Base-by-base conservation (phyloP, 2,113 vertebrate species). In the Onychostruthus taczanowskii region DNA sequence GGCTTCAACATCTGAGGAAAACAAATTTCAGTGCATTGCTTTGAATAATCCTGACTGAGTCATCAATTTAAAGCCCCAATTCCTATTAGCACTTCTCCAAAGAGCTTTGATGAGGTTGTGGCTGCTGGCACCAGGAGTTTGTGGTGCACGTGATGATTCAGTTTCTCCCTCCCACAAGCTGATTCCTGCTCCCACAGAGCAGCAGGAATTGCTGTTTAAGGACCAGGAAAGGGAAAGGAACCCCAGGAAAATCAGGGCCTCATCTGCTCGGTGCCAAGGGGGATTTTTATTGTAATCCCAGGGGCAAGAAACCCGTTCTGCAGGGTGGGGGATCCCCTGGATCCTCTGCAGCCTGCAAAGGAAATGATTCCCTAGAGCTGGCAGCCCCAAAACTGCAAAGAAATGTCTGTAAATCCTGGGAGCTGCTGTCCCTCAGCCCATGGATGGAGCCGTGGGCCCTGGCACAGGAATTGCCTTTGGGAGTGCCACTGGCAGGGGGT, bases 71-170 rank as follows among this genome's bases (percentile, higher is more conserved):
- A 96, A 96, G 82, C 84, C 94, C 87, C 97, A 66, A 66, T 95
- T 96, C 97, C 95, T 91, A 95, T 96, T 96, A 97, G 95, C 87
- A 96, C 85, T 97, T 96, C 90, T 93, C 62, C 92, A 49, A 56
- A 77, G 74, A 77, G 88, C 94, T 96, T 74, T 96, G 94, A 95
- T 93, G 97, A 96, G 94, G 89, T 96, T 97, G 87, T 89, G 96
- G 87, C 96, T 87, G 50, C 82, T 96, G 96, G 73, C 69, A 79
- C 91, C 62, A 30, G 27, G 72, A 59, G 84, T 70, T 97, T 16
- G 85, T 87, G 95, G 44, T 41, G 66, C 73, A 61, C 16, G 21
- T 21, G 13, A 37, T 84, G 89, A 90, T 89, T 96, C 94, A 75
- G 63, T 31, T 61, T 55, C 75, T 87, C 78, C 84, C 87, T 84